phyloP scores from a whole-genome alignment of 1,140 invertebrate genomes.

The Himalopsyche phryganea region DNA sequence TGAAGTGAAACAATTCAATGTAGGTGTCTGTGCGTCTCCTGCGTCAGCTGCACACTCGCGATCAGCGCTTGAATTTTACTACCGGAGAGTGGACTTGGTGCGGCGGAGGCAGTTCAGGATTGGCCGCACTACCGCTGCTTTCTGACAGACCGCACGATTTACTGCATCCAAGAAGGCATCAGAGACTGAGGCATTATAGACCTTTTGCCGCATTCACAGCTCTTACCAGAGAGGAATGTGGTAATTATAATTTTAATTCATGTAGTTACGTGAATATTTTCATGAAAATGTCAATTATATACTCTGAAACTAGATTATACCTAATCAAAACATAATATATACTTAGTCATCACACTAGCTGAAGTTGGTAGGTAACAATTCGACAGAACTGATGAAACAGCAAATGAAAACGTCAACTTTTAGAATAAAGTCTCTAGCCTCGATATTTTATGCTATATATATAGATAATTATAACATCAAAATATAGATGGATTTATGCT shows the following conservation, averaged over 20 bases:
- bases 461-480: too few relatives aligned
- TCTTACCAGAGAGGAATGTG: slow-evolving; percentile 27
- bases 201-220: slow-evolving; percentile 32
- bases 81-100: slow-evolving; percentile 37
- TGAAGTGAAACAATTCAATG: too few relatives aligned
- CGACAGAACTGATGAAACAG: too few relatives aligned
- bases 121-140: slow-evolving; percentile 21
- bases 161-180: slow-evolving; percentile 26
- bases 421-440: too few relatives aligned
- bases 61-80: slow-evolving; percentile 56
- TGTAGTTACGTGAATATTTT: background rate
- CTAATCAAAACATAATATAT: background rate
- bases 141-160: slow-evolving; percentile 23
- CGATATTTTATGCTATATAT: too few relatives aligned
- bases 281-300: background rate
- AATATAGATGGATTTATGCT: too few relatives aligned
- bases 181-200: slow-evolving; percentile 33
- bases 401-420: too few relatives aligned
- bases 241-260: slow-evolving; percentile 10
- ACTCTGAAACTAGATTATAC: background rate
- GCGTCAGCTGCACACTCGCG: slow-evolving; percentile 77
- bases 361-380: too few relatives aligned
- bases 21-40: slow-evolving; percentile 68
- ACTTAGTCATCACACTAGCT: too few relatives aligned
- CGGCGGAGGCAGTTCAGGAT: slow-evolving; percentile 26